Percentiles rank a stretch among this genome's conserved stretches.
Conservation (phyloP, 2,888 invertebrate genomes). For the Ornithoptera priamus region DNA sequence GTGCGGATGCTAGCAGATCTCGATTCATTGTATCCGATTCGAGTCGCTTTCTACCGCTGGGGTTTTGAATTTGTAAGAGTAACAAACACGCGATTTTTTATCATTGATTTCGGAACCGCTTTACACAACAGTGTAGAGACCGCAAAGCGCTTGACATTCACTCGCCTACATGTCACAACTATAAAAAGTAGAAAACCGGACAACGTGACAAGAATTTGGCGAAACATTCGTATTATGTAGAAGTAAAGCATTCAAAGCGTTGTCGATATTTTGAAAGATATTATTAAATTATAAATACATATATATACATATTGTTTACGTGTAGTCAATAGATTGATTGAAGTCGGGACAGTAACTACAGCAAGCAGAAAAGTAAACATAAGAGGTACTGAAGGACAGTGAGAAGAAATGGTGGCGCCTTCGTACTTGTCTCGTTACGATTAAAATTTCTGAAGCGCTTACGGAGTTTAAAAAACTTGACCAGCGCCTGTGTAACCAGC, state of each 20-base stretch:
- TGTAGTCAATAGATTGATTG: not conserved
- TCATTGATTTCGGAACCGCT: slow-evolving; percentile 20
- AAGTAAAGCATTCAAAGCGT: too few species aligned
- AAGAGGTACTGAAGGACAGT: slow-evolving; percentile 35
- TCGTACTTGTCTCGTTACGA: slow-evolving; percentile 20
- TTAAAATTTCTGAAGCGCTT: slow-evolving; percentile 27
- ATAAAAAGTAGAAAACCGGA: slow-evolving; percentile 17
- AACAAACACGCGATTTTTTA: slow-evolving; percentile 26
- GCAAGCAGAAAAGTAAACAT: slow-evolving; percentile 36
- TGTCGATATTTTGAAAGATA: not conserved
- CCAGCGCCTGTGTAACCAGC: slow-evolving; percentile 16
- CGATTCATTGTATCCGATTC: slow-evolving; percentile 69
- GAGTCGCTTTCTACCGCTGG: slow-evolving; percentile 57
- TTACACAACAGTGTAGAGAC: slow-evolving; percentile 12
- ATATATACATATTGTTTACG: not conserved
- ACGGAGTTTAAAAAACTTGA: slow-evolving; percentile 22
- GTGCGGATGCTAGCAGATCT: slow-evolving; percentile 73
- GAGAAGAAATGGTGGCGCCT: slow-evolving; percentile 34
- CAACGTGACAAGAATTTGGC: slow-evolving; percentile 17
- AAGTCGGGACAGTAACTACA: slow-evolving; percentile 29
- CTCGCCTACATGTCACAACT: slow-evolving; percentile 12
- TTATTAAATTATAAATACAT: not conserved
- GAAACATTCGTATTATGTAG: not conserved
- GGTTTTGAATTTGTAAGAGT: slow-evolving; percentile 35
- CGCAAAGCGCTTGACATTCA: slow-evolving; percentile 20